These are phyloP conservation scores for Sphinx pinastri DNA, from an alignment of 2,888 invertebrate species.

Conservation along the genomic window DNA sequence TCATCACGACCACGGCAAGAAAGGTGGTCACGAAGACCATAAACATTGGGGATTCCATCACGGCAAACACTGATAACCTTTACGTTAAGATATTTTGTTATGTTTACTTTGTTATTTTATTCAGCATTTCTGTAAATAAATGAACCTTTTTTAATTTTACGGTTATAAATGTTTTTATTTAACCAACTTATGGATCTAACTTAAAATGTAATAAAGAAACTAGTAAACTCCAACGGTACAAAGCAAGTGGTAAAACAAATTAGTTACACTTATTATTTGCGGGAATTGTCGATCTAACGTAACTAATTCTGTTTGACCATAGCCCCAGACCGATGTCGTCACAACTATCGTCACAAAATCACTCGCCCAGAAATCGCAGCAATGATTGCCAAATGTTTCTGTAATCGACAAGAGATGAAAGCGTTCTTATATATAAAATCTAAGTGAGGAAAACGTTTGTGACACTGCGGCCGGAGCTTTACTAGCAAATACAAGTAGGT, in stretches of 20 bases:
- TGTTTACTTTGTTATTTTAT: constrained; percentile 58
- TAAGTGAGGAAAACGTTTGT: constrained; percentile 66
- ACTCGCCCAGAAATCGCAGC: constrained; percentile 80
- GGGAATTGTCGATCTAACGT: constrained; percentile 51
- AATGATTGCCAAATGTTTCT: constrained; percentile 78
- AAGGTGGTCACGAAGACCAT: constrained; percentile 89
- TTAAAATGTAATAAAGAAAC: neutral
- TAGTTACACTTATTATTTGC: constrained; percentile 41
- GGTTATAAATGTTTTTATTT: neutral
- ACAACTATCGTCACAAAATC: constrained; percentile 61
- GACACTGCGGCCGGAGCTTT: constrained; percentile 65
- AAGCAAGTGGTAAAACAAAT: constrained; percentile 40
- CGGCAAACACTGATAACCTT: constrained; percentile 76
- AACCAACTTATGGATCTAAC: neutral
- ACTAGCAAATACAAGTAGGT: constrained; percentile 51
- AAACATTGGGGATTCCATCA: constrained; percentile 89
- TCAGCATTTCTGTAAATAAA: constrained; percentile 75
- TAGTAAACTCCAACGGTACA: constrained; percentile 19
- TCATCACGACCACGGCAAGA: constrained; percentile 90
- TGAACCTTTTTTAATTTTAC: constrained; percentile 28
- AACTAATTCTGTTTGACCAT: constrained; percentile 74
- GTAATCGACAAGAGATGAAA: constrained; percentile 78
- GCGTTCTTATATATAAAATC: constrained; percentile 79
- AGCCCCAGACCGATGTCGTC: constrained; percentile 68
- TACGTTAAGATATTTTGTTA: constrained; percentile 58